These are phyloP conservation scores for Sebastes steindachneri DNA, from an alignment of 2,797 vertebrate genomes.

Conservation along the genomic window DNA sequence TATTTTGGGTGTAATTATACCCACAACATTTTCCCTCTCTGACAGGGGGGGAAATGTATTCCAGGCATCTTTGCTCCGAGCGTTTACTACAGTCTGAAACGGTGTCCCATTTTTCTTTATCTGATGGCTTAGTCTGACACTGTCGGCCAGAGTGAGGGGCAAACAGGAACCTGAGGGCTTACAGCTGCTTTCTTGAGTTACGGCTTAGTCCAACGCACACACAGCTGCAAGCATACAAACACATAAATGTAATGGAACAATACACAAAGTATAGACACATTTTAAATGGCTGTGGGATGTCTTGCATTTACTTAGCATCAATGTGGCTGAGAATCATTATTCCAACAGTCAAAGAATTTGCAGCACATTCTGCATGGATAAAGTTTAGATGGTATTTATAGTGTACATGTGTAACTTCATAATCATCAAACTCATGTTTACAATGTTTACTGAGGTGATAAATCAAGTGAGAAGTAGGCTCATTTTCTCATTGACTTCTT, in stretches of 20 bases:
- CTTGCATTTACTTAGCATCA: background rate
- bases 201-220: background rate
- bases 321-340: background rate
- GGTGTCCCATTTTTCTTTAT: slow-evolving; percentile 3
- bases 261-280: background rate
- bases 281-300: background rate
- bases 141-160: background rate
- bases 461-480: too few relatives aligned
- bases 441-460: too few relatives aligned
- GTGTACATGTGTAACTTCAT: background rate
- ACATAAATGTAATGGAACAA: background rate
- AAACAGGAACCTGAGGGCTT: background rate
- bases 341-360: background rate
- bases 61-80: slow-evolving; percentile 31
- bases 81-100: slow-evolving; percentile 9
- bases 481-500: fast-evolving
- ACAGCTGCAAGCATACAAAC: background rate
- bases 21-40: slow-evolving; percentile 54
- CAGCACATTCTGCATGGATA: background rate
- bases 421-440: too few relatives aligned
- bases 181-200: slow-evolving; percentile 6
- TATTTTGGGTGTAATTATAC: slow-evolving; percentile 63
- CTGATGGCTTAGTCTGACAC: slow-evolving; percentile 7
- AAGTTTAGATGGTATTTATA: background rate
- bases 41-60: slow-evolving; percentile 36